Evolutionary conservation across 2,888 invertebrate genomes (phyloP), one percentile per base, ranked within the genome.

Genomic region (Lycocerus yunnanus): DNA sequence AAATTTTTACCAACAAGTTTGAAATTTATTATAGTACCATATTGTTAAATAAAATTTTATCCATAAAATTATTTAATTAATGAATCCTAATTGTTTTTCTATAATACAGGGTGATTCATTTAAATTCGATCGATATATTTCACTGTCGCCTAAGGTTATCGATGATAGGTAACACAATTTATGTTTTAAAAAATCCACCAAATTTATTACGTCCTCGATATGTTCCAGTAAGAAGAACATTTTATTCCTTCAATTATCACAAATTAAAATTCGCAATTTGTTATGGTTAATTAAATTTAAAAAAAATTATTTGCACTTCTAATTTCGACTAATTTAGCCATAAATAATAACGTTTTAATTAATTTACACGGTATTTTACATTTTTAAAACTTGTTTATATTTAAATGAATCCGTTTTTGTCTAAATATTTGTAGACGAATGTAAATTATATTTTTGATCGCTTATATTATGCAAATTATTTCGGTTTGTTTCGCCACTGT

Each of bases 361-460:
- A 43, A 43, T 43, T 43, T 43, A 43, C 43, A 43, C 43, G 43
- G n/a, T 43, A 43, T 43, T 43, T 43, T 43, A 43, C 43, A 43
- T 43, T 43, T 43, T 43, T n/a, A 71, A 71, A 69, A 69, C 66
- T 21, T 69, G 73, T 73, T 73, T 73, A 69, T 63, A 58, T 68
- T 27, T 20, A 66, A 66, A 73, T 16, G 61, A 20, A 43, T 24
- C 71, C 66, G 15, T 24, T 65, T 69, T 27, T 18, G 21, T 60
- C 67, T 63, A 70, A 71, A 74, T 74, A 74, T 74, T 74, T 71
- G 61, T 58, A 61, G 14, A 13, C 27, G 65, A 59, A 71, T 59
- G 66, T 70, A 73, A 73, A 69, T 73, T 70, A 70, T 65, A 65
- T 72, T 58, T 72, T 21, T 18, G 68, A 67, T 61, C 24, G 70